Evolutionary conservation across 2,113 vertebrate species (phyloP).

Genomic region (Oryzias melastigma): DNA sequence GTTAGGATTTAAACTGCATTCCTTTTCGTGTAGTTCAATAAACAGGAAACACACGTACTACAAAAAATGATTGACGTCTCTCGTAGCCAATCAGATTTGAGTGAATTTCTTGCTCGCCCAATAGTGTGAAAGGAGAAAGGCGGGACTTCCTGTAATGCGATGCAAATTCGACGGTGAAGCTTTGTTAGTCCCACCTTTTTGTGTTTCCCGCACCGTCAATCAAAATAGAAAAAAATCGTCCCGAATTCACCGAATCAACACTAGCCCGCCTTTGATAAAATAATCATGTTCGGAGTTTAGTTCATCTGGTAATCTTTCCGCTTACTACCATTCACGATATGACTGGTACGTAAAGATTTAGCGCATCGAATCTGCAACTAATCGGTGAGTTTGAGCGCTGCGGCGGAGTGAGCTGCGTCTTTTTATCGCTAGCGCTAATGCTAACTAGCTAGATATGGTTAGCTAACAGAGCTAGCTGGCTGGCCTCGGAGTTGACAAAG

Average conservation of each 20-base stretch:
- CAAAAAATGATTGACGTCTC: conserved; percentile 62
- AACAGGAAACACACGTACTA: conserved; percentile 82
- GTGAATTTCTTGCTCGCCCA: conserved; percentile 55
- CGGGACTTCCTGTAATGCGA: conserved; percentile 85
- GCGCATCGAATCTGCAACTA: conserved; percentile 73
- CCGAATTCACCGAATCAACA: conserved; percentile 86
- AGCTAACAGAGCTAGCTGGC: conserved; percentile 69
- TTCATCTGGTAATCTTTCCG: conserved; percentile 64
- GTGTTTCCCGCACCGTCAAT: conserved; percentile 99
- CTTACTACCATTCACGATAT: conserved; percentile 71
- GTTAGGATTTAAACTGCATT: conserved; percentile 51
- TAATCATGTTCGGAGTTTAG: conserved; percentile 82
- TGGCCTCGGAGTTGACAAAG: conserved; percentile 79
- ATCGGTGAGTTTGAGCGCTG: conserved; percentile 79
- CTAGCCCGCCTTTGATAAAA: conserved; percentile 85
- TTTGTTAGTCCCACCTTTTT: conserved; percentile 92
- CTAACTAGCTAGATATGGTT: conserved; percentile 74
- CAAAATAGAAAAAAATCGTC: conserved; percentile 94
- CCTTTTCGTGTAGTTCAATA: conserved; percentile 59
- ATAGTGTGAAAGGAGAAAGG: conserved; percentile 79
- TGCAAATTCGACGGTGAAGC: conserved; percentile 85
- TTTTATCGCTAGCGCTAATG: conserved; percentile 72
- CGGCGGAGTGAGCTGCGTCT: conserved; percentile 72
- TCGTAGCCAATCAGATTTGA: conserved; percentile 50
- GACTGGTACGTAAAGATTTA: conserved; percentile 78